Base-by-base conservation (phyloP, 2,113 vertebrate genomes). In the Chloropsis hardwickii region DNA sequence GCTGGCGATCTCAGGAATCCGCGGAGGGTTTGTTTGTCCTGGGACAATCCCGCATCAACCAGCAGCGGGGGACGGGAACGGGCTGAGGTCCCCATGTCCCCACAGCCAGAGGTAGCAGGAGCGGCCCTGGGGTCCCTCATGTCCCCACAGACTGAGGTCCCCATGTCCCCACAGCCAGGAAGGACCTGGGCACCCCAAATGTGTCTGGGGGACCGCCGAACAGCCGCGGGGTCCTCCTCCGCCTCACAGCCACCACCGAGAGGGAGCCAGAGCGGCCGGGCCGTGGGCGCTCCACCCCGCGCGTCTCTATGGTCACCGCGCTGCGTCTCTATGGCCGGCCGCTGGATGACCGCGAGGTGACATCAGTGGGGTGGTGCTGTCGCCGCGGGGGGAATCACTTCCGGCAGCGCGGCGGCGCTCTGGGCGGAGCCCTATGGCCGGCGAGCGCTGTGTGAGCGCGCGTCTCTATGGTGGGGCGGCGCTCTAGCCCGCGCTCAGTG, bases 401-500 rank as follows among this genome's bases (percentile, higher is more conserved):
- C 77, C 77, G 51, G 67, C 18, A 44, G 56, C 1, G 14, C 3
- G 33, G 65, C 3, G 90, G 8, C 89, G 91, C 95, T 95, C 96
- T 91, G 62, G 86, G 39, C 51, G 14, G n/a, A 8, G 12, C 71
- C 86, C 53, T 0, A 11, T 79, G 79, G 83, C n/a, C 16, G 23
- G 2, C 17, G 18, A 4, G 66, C 14, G 57, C 48, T 22, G 4
- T 10, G 29, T 3, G 57, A 35, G 42, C 6, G 22, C 33, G 2
- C 14, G 0, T 81, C 67, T 94, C 96, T 78, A 92, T 96, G 86
- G 95, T 94, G 5, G 5, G 61, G 82, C 13, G 94, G 54, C 90
- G 90, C 95, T 96, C 96, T 95, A 79, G 84, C 64, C 81, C 35
- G 47, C 10, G 66, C 73, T 96, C 85, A 4, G 53, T 95, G 94